Base-by-base conservation (phyloP, 2,888 invertebrate genomes). In the Agrochola macilenta region DNA sequence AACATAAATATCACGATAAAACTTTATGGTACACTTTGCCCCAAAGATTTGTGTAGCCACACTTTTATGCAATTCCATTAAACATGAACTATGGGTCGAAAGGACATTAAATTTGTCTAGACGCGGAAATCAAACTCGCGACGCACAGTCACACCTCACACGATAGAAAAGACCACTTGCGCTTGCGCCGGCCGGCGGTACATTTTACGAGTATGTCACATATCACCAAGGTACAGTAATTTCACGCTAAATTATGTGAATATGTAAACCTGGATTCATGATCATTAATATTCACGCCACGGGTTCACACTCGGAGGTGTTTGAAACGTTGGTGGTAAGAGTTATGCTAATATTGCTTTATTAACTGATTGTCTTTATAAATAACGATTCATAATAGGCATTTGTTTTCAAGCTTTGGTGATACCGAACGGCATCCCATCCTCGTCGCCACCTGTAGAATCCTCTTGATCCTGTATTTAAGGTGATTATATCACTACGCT, bases 231-330 rank as follows among this genome's bases (percentile, higher is more conserved):
- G 35, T 30, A 52, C 30, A 58, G 30, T 58, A 57, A 68, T 76
- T 70, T 60, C 23, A 39, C 73, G 58, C 43, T 73, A 71, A 82
- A 64, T 52, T 85, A 85, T 74, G 64, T 76, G 54, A 70, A 77
- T 74, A 71, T 76, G 26, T 75, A 74, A 69, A 81, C 71, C 61
- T 70, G 75, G 14, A 72, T 80, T 14, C n/a, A 39, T 26, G 63
- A 35, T 72, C 52, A 73, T 85, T 76, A 64, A 65, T 82, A 77
- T 74, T 82, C 68, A 20, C 12, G 26, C 63, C 69, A 68, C 77
- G 12, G 57, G 52, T 63, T 54, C 26, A 17, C 30, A 61, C 30
- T 61, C 11, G 2, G 8, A 58, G 49, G 23, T 35, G 30, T 70
- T 71, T 14, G 43, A 49, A 49, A 57, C 43, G 14, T 39, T 17